These are phyloP conservation scores for Ellobium chinense DNA, from an alignment of 2,888 invertebrate genomes.

Conservation along the genomic window DNA sequence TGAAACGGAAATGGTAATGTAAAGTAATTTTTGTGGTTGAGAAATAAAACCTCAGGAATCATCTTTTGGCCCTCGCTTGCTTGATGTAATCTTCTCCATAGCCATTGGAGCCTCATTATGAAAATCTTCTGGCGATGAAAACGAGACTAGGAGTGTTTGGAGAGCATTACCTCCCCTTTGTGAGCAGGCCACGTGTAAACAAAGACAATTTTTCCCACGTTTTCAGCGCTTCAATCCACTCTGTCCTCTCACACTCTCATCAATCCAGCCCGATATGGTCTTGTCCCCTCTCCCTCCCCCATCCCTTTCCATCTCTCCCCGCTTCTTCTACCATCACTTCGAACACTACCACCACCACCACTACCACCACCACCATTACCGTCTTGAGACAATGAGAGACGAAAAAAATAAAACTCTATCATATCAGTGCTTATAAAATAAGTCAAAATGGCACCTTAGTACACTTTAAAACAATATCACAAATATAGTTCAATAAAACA, in stretches of 20 bases:
- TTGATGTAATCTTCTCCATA: slow-evolving; percentile 12
- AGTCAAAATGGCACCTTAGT: too few species aligned
- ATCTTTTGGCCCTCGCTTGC: neutral
- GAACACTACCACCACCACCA: neutral
- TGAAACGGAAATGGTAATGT: slow-evolving; percentile 15
- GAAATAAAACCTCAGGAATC: neutral
- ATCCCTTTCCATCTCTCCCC: neutral
- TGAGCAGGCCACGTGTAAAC: slow-evolving; percentile 16
- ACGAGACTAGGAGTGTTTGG: slow-evolving; percentile 19
- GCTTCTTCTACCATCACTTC: too few species aligned
- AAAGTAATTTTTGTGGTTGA: slow-evolving; percentile 38
- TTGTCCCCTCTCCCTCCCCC: neutral
- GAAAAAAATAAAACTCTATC: too few species aligned
- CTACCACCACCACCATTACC: neutral
- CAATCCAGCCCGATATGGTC: neutral
- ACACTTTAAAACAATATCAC: too few species aligned
- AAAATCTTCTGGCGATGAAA: slow-evolving; percentile 1
- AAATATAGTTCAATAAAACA: too few species aligned
- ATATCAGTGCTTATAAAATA: too few species aligned
- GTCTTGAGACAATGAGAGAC: too few species aligned
- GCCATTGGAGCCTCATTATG: slow-evolving; percentile 35
- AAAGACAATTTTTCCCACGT: slow-evolving; percentile 37
- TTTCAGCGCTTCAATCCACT: neutral
- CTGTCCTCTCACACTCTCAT: neutral
- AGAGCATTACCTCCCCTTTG: slow-evolving; percentile 36